Base-by-base conservation (phyloP, 2,888 invertebrate species). In the Cataglyphis cursor region DNA sequence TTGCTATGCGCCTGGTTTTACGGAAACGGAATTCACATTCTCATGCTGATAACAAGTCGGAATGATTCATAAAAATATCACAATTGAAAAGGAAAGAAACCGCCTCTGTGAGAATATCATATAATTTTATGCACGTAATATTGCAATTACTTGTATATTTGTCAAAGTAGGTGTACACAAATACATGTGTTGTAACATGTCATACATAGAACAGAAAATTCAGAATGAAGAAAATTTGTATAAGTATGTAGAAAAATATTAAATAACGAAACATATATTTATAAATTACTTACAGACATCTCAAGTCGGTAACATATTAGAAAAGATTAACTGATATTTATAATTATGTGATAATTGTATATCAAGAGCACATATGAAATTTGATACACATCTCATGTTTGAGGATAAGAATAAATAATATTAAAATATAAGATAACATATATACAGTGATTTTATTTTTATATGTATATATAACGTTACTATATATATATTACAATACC, bases 401-500 rank as follows among this genome's bases (percentile, higher is more conserved):
- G 5, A 21, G 51, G 41, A 15, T 51, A 6, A 59, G 3, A 59
- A 8, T 28, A n/a, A 51, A 35, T 24, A 61, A 68, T 10, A 35
- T 59, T 15, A 57, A 44, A 28, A 78, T 57, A 57, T 35, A 75
- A 59, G 21, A 59, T 80, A 66, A 76, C 75, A 59, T 48, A 51
- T 51, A 61, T 44, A 70, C 59, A 80, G 59, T 72, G 31, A 44
- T 70, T 80, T 80, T 80, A 80, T 80, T 80, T 76, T 54, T 76
- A 76, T 80, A 68, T 51, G 51, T 51, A 80, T 72, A 78, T 51
- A 80, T 72, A 78, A 78, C 57, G 8, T 80, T 35, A 78, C 54
- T 70, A 59, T 44, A 51, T 48, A 48, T 51, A 51, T 72, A 72
- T 72, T 80, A 80, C 70, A 70, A 70, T 80, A 72, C 18, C 35